These are phyloP conservation scores for Eucidaris tribuloides DNA, from an alignment of 35 echinoderm and acorn worm genomes.

Conservation along the genomic window DNA sequence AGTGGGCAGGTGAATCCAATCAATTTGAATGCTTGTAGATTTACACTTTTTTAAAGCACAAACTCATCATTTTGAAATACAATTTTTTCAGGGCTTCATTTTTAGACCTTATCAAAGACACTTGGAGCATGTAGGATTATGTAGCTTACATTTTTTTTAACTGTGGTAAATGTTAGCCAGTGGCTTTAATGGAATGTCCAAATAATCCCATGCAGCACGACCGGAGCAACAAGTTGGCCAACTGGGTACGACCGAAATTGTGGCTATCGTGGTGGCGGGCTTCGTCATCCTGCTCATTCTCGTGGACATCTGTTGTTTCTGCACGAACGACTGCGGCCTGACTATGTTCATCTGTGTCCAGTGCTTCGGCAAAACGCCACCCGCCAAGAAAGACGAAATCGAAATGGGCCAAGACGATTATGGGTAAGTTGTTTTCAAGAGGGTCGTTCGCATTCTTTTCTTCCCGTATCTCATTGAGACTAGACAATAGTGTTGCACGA, in stretches of 20 bases:
- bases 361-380: constrained; percentile 72
- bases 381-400: constrained; percentile 41
- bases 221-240: background rate
- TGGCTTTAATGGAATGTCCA: background rate
- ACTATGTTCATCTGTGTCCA: constrained; percentile 90
- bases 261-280: constrained; percentile 69
- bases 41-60: background rate
- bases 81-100: too few species aligned
- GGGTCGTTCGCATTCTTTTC: too few species aligned
- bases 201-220: background rate
- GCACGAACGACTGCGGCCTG: constrained; percentile 82
- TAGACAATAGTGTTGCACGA: too few species aligned
- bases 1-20: too few species aligned
- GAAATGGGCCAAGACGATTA: constrained; percentile 60
- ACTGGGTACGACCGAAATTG: constrained; percentile 24
- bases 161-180: background rate
- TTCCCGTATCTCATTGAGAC: too few species aligned
- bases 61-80: too few species aligned
- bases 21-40: too few species aligned
- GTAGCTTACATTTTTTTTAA: background rate
- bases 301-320: constrained; percentile 76
- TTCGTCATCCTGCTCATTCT: constrained; percentile 88
- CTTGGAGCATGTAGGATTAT: background rate
- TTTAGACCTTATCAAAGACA: background rate
- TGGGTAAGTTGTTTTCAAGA: too few species aligned